Conservation (phyloP, 2,888 invertebrate genomes). For the Yponomeuta plumbellus region DNA sequence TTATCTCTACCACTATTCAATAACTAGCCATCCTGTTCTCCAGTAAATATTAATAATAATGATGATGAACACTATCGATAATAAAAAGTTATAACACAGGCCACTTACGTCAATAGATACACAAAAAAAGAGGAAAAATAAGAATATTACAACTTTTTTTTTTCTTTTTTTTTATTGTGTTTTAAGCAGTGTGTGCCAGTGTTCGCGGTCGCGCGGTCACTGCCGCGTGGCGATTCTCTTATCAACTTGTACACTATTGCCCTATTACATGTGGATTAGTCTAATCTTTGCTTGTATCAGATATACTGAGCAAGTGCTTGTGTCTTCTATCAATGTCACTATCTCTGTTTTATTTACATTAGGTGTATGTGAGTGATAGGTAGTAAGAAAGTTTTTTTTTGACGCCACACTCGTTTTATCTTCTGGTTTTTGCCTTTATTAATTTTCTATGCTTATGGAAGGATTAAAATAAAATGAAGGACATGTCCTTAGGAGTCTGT, state of each 20-base stretch:
- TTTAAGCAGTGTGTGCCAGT: constrained; percentile 7
- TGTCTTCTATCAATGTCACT: neutral
- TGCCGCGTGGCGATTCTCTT: constrained; percentile 32
- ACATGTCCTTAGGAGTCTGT: no score
- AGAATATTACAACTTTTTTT: neutral
- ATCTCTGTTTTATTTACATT: no score
- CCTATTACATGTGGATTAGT: constrained; percentile 51
- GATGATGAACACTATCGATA: no score
- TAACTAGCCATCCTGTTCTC: neutral
- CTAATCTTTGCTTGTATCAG: constrained; percentile 58
- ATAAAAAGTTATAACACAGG: neutral
- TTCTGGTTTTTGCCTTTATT: no score
- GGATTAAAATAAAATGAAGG: no score
- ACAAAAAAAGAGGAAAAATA: neutral
- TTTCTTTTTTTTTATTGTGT: neutral
- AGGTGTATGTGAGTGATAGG: no score
- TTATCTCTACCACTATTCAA: neutral
- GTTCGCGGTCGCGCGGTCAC: constrained; percentile 34
- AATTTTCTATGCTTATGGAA: no score
- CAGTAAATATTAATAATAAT: neutral
- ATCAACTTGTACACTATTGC: constrained; percentile 32
- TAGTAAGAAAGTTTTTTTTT: no score
- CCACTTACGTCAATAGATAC: neutral
- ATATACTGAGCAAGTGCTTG: neutral
- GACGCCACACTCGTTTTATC: no score